These are phyloP conservation scores for Trichopoda pennipes DNA, from an alignment of 2,888 invertebrate genomes.

Conservation along the genomic window DNA sequence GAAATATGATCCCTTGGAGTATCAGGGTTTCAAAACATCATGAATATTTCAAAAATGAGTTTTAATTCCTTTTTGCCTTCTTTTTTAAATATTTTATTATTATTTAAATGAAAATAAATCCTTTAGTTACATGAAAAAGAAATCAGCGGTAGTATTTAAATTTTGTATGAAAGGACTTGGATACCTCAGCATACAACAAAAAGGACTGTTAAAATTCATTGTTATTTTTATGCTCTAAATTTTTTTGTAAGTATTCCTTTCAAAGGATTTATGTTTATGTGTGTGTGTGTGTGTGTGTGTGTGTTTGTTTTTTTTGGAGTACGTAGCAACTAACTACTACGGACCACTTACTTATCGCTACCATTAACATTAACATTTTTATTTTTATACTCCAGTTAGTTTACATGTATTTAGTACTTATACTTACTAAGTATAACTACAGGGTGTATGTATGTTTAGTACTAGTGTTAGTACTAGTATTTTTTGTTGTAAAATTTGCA, in stretches of 20 bases:
- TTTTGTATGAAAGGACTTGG: constrained; percentile 9
- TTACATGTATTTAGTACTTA: constrained; percentile 41
- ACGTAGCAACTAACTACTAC: constrained; percentile 1
- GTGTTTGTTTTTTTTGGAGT: not conserved
- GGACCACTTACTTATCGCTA: constrained; percentile 22
- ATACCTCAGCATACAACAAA: not conserved
- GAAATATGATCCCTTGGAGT: constrained; percentile 30
- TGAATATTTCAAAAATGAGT: constrained; percentile 24
- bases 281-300: not conserved
- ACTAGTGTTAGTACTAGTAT: not conserved
- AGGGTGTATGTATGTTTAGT: not conserved
- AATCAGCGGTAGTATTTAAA: constrained; percentile 30
- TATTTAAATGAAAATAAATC: constrained; percentile 4
- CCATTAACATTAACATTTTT: constrained; percentile 12
- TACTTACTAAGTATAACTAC: constrained; percentile 2
- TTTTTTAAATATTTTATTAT: not conserved
- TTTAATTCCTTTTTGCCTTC: not conserved
- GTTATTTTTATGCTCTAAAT: constrained; percentile 52
- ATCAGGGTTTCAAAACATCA: constrained; percentile 45
- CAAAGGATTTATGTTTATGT: not conserved
- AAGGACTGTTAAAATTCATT: constrained; percentile 36
- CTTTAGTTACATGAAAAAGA: constrained; percentile 13
- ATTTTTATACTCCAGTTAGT: constrained; percentile 49
- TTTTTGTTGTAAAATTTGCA: constrained; percentile 14
- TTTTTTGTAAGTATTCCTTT: constrained; percentile 12